Base-by-base conservation (phyloP, 1,140 invertebrate genomes). In the Drosophila cardini region DNA sequence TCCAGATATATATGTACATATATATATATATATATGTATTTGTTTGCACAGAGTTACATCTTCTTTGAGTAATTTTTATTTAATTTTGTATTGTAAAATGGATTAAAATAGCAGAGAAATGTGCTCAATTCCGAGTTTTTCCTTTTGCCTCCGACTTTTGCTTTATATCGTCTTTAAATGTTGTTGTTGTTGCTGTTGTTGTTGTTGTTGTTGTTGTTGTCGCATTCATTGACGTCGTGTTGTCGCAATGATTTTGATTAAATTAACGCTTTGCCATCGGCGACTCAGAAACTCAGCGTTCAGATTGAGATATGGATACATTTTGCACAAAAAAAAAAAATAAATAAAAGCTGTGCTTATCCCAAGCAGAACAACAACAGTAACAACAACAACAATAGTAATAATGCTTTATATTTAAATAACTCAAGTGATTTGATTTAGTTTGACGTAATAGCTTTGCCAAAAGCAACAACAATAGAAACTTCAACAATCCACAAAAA, bases 361-460 rank as follows among this genome's bases (percentile, higher is more conserved):
- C 71, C 69, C 67, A 55, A 69, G 16, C 46, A 69, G 36, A 26
- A 42, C 50, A 46, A 40, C 42, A 65, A 64, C 18, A n/a, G n/a
- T n/a, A 26, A 42, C 50, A 46, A 40, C 34, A 46, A 38, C 40
- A 36, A 50, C 16, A 57, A 36, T 30, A 50, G 63, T 63, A 72
- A 81, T 58, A 81, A 69, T 42, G 52, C 42, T 10, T 30, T 38
- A 85, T 74, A 80, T 74, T 74, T 69, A 78, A 86, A 78, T 78
- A 74, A 55, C 83, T 87, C 83, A 78, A 87, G 83, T 82, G 82
- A 82, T 78, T 87, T 87, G 78, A 86, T 87, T 86, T 86, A 86
- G 78, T 86, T 78, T 77, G 71, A 78, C 52, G 79, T 75, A 77
- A 64, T 16, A 46, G 57, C 48, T 1, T 4, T 40, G 42, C 10